Evolutionary conservation across 2,113 vertebrate genomes (phyloP), one percentile per base, ranked within the genome.

Genomic region (Pterocles gutturalis): DNA sequence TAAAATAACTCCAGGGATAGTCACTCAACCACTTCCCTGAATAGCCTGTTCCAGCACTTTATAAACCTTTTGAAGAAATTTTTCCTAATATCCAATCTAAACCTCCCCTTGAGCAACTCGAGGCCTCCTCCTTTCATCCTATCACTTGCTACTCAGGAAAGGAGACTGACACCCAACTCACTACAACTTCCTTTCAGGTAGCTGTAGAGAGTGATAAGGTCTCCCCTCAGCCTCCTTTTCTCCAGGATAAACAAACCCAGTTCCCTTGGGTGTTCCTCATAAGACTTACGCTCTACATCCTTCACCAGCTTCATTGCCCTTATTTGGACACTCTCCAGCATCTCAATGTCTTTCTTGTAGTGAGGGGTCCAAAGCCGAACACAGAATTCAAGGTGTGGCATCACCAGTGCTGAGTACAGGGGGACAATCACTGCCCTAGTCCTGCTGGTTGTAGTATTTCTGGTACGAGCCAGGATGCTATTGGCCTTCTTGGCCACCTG

Each of bases 381-480:
- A 11, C 7, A 33, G 7, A 4, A 28, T 10, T 62, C 2, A 0
- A 57, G 10, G 5, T 31, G 8, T 9, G 1, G 17, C 22, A 48
- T 60, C 26, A 38, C 9, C 20, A 17, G 13, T 31, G 18, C 41
- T 41, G 41, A 11, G 41, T 41, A 41, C 41, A 41, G 41, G 7
- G 5, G 17, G 6, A 38, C 10, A 4, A 69, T 16, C 26, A 2
- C 15, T 49, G 38, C 14, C 29, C 15, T 43, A 4, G 1, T 21
- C 22, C 36, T 34, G 17, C 7, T 75, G 43, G 7, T 20, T 24
- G 29, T 11, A 6, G 3, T 29, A 3, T 21, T 78, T 5, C 28
- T 73, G 8, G 15, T 33, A 8, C 4, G 65, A 10, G 8, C 11
- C 31, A 38, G 24, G 21, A 65, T 26, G 24, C 5, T 6, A 2